Base-by-base conservation (phyloP, 1,140 invertebrate genomes). In the Saccostrea cuccullata region DNA sequence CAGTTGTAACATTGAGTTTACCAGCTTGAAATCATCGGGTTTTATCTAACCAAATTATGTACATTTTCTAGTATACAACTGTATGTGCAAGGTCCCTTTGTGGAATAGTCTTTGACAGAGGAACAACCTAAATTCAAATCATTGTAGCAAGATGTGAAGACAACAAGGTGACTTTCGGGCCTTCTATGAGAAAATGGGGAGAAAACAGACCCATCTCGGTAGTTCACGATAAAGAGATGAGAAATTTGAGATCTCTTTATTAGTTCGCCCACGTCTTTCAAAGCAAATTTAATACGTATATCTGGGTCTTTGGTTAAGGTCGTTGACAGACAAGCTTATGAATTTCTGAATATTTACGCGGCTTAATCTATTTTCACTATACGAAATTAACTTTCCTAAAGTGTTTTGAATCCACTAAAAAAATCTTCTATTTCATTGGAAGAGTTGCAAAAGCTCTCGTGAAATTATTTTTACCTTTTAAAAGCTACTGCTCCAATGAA, bases 231-330 rank as follows among this genome's bases (percentile, higher is more conserved):
- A 20, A 20, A 64, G 17, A 77, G 4, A 30, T 15, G 26, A 0
- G 70, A 77, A 77, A 77, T 30, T 77, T 36, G 70, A 77, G 26
- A 12, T 15, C 23, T 77, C 30, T 77, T 30, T 30, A 77, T 26
- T 26, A 26, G 13, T 36, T 77, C 70, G 70, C 70, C 70, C 70
- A 77, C 70, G 70, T 77, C 26, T 77, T 30, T 77, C 70, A 77
- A 36, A 36, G 11, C 8, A 17, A 77, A 30, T 77, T 30, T 77
- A 77, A 77, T 77, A 26, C 11, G 9, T 30, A 47, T 47, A 36
- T 4, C 70, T 36, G 11, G 9, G 70, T 36, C 23, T 20, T 20
- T 36, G 13, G 26, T 30, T 36, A 36, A 36, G 70, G 70, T 77
- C 70, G 30, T 30, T 36, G 70, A 77, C 70, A 77, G 70, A 26